A percentile compares a stretch with the other conserved stretches of the same genome.
phyloP scores from a whole-genome alignment of 2,797 vertebrate species.

The Sebastes oblongus region DNA sequence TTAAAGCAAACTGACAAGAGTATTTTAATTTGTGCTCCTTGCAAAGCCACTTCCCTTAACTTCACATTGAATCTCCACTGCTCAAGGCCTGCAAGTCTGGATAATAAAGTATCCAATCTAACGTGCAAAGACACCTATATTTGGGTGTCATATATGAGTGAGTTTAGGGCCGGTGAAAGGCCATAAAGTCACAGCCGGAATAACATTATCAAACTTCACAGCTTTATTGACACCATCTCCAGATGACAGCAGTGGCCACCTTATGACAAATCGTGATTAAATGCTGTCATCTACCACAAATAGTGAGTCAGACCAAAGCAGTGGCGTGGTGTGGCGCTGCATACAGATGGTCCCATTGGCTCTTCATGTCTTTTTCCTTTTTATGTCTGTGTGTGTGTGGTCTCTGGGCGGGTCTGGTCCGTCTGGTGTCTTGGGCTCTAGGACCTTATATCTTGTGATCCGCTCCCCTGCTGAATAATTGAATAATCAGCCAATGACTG shows the following conservation, averaged over 20 bases:
- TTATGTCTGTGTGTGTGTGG: not conserved
- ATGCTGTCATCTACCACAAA: constrained; percentile 39
- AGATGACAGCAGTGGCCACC: constrained; percentile 32
- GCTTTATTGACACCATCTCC: constrained; percentile 58
- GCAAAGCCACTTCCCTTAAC: not conserved
- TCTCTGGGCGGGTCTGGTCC: constrained; percentile 28
- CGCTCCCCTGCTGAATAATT: constrained; percentile 83
- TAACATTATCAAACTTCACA: constrained; percentile 43
- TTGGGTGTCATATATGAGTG: not conserved
- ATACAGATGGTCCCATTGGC: constrained; percentile 23
- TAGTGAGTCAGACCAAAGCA: constrained; percentile 51
- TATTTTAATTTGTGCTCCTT: not conserved
- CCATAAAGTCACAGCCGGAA: constrained; percentile 18
- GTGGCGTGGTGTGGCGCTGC: not conserved
- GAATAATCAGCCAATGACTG: constrained; percentile 83
- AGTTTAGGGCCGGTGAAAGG: not conserved
- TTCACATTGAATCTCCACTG: not conserved
- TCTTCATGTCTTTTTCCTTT: not conserved
- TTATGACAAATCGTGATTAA: constrained; percentile 50
- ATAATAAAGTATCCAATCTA: not conserved
- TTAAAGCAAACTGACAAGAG: constrained; percentile 33
- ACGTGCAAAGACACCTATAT: not conserved
- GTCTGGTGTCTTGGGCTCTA: constrained; percentile 54
- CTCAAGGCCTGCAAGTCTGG: not conserved
- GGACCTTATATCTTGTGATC: constrained; percentile 75